Evolutionary conservation across 2,888 invertebrate species (phyloP).

Genomic region (Tenthredo mesomela): DNA sequence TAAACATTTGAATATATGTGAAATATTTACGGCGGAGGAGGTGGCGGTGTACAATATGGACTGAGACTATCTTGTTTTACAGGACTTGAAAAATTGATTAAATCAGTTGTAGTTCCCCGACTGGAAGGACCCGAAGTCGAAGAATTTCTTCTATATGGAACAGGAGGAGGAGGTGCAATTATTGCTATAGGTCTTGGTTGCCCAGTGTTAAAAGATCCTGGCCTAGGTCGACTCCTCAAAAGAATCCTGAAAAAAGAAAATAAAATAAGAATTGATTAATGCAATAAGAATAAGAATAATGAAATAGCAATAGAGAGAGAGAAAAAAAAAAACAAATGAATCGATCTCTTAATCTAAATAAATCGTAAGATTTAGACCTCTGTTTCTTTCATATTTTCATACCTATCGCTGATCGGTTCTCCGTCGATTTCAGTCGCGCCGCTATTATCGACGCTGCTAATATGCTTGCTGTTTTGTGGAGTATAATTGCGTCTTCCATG

Average conservation of each 20-base stretch:
- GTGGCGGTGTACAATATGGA: slow-evolving; percentile 71
- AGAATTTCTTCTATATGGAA: slow-evolving; percentile 75
- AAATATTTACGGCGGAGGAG: slow-evolving; percentile 69
- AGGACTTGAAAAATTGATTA: slow-evolving; percentile 76
- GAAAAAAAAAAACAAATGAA: no score
- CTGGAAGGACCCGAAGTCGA: slow-evolving; percentile 70
- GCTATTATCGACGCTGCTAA: slow-evolving; percentile 60
- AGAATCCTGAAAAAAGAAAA: slow-evolving; percentile 66
- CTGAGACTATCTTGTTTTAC: slow-evolving; percentile 72
- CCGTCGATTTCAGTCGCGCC: slow-evolving; percentile 67
- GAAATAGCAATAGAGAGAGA: neutral
- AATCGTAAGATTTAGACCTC: neutral
- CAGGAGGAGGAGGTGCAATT: slow-evolving; percentile 79
- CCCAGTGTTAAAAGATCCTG: slow-evolving; percentile 79
- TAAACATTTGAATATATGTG: slow-evolving; percentile 8
- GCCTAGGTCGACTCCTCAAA: slow-evolving; percentile 81
- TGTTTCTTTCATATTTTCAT: neutral
- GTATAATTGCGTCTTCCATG: slow-evolving; percentile 60
- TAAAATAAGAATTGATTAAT: neutral
- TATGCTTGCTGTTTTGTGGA: slow-evolving; percentile 59
- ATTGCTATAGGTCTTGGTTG: slow-evolving; percentile 75
- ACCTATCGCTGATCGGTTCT: slow-evolving; percentile 68
- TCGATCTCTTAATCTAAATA: neutral
- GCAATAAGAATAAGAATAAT: neutral
- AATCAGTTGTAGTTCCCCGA: slow-evolving; percentile 67